phyloP scores from a whole-genome alignment of 1,140 invertebrate genomes.

The Trichoplusia ni region DNA sequence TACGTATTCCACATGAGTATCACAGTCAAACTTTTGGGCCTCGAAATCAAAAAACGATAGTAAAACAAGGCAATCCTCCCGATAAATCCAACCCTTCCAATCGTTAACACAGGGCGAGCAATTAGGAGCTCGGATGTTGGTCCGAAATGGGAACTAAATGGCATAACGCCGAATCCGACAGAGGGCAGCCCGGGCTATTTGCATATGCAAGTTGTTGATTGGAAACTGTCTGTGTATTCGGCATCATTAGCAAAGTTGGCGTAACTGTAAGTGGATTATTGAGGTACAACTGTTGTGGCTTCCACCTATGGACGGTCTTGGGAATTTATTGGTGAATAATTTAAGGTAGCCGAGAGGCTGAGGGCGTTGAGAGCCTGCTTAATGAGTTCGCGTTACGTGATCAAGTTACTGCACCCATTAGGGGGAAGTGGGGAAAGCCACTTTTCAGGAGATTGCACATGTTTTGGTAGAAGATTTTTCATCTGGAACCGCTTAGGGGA shows the following conservation, averaged over 20 bases:
- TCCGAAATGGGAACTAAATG: constrained; percentile 39
- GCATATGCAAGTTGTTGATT: constrained; percentile 44
- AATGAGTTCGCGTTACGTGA: too few relatives aligned
- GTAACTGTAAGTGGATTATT: constrained; percentile 23
- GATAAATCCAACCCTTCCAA: constrained; percentile 29
- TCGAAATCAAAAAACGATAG: constrained; percentile 16
- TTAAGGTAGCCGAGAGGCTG: neutral
- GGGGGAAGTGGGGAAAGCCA: too few relatives aligned
- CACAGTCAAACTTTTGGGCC: neutral
- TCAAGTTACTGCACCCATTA: too few relatives aligned
- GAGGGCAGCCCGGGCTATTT: constrained; percentile 33
- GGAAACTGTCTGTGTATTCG: constrained; percentile 29
- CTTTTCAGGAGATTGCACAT: too few relatives aligned
- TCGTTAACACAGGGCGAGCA: constrained; percentile 39
- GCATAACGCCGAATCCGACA: constrained; percentile 36
- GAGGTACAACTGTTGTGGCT: constrained; percentile 16
- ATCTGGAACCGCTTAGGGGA: too few relatives aligned
- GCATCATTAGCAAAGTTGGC: constrained; percentile 28
- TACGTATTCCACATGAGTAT: too few relatives aligned
- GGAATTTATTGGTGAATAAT: neutral
- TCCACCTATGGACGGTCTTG: constrained; percentile 1
- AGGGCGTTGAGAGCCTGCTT: too few relatives aligned
- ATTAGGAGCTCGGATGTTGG: constrained; percentile 39
- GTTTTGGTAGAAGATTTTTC: too few relatives aligned
- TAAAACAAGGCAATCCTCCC: constrained; percentile 18